phyloP scores from a whole-genome alignment of 2,888 invertebrate species.

The Xestia rhomboidea region DNA sequence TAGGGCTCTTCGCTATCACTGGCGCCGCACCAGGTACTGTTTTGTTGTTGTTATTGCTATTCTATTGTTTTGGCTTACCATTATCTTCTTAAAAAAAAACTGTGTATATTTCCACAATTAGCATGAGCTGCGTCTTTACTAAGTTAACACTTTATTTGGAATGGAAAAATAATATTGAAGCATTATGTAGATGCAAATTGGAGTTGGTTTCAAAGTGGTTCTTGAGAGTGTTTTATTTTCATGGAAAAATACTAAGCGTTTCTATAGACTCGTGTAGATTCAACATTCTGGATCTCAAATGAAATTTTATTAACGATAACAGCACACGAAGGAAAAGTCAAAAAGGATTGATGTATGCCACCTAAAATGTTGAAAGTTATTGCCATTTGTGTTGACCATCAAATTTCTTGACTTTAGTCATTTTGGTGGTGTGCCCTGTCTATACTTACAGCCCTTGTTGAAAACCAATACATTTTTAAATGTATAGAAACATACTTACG shows the following conservation, averaged over 20 bases:
- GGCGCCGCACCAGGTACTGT: conserved; percentile 82
- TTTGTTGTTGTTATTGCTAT: conserved; percentile 26
- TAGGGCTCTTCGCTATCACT: conserved; percentile 81
- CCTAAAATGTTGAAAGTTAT: neutral
- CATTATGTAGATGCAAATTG: neutral
- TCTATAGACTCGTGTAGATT: neutral
- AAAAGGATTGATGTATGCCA: neutral
- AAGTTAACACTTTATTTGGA: neutral
- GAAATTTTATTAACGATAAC: neutral
- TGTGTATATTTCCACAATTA: neutral
- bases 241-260: neutral
- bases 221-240: neutral
- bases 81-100: neutral
- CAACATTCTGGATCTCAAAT: neutral
- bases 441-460: neutral
- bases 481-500: neutral
- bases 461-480: neutral
- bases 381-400: neutral
- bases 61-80: neutral
- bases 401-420: neutral
- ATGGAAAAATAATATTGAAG: neutral
- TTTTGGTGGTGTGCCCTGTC: neutral
- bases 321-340: neutral
- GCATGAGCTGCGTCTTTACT: neutral
- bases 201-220: neutral